Conservation (phyloP, 2,113 vertebrate species). For the Micromys minutus region DNA sequence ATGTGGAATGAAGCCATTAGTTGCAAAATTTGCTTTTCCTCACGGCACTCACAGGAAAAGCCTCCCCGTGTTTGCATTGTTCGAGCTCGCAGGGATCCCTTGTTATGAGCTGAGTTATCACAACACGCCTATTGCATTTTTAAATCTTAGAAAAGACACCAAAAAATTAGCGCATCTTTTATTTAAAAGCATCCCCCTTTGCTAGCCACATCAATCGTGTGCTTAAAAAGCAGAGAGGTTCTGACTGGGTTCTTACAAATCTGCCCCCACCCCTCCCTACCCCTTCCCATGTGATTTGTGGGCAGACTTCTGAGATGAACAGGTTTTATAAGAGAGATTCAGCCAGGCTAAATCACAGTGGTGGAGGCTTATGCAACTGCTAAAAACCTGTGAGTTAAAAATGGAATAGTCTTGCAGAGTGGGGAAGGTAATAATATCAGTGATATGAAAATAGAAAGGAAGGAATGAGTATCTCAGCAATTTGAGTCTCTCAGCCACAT, state of each 20-base stretch:
- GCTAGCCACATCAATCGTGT: slow-evolving; percentile 41
- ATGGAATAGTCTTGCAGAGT: slow-evolving; percentile 74
- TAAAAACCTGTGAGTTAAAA: slow-evolving; percentile 76
- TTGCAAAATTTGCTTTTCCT: not conserved
- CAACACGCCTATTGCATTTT: slow-evolving; percentile 49
- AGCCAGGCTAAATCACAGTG: slow-evolving; percentile 68
- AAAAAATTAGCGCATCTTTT: not conserved
- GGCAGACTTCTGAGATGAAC: slow-evolving; percentile 71
- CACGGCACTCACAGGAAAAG: slow-evolving; percentile 31
- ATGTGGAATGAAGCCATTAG: not conserved
- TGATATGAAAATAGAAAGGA: slow-evolving; percentile 74
- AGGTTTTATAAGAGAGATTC: slow-evolving; percentile 72
- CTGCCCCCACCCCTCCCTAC: not conserved
- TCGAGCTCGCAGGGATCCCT: not conserved
- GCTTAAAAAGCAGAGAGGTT: slow-evolving; percentile 51
- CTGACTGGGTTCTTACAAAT: slow-evolving; percentile 21
- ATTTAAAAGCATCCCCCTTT: slow-evolving; percentile 41
- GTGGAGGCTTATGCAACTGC: slow-evolving; percentile 78
- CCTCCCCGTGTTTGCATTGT: slow-evolving; percentile 44
- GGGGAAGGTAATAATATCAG: slow-evolving; percentile 73
- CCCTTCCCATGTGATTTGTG: slow-evolving; percentile 27
- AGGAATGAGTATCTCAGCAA: slow-evolving; percentile 59
- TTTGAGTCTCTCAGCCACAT: slow-evolving; percentile 53
- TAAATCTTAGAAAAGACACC: slow-evolving; percentile 63
- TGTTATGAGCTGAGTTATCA: slow-evolving; percentile 66